Base-by-base conservation (phyloP, 1,140 invertebrate genomes). In the Lepidurus apus region DNA sequence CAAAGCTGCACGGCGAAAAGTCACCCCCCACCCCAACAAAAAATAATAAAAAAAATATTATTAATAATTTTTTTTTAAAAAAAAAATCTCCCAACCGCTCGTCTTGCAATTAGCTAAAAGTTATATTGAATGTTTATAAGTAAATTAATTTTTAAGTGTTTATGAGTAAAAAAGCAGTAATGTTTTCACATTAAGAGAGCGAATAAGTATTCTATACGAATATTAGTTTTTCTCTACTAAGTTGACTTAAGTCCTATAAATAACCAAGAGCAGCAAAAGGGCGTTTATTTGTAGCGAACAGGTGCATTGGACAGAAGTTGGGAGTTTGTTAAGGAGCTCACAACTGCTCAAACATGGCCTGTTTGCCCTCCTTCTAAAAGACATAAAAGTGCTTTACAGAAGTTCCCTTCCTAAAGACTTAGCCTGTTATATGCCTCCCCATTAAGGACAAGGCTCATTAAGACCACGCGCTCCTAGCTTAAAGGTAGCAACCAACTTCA, bases 271-370 rank as follows among this genome's bases (percentile, higher is more conserved):
- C 53, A 65, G 6, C 53, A 65, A n/a, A 7, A 34, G 34, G 34
- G 34, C 34, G 53, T 9, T 65, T 21, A n/a, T n/a, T 17, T 65
- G 53, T 13, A 65, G 53, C 21, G 53, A 65, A 17, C 53, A 65
- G 53, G 53, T 65, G 53, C 53, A 65, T 7, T 17, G 53, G 53
- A 17, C 53, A 3, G 53, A 21, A 65, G 53, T 65, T 65, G 17
- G 34, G 53, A 65, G 53, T 65, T 65, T 65, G 13, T 7, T 7
- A 21, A 65, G 34, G 24, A 21, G 26, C 26, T 73, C 34, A 17
- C 43, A 77, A 77, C 76, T 45, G 26, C 43, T 77, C 44, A 45
- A 42, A 45, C 47, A 43, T 34, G 34, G 34, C 34, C 10, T 77
- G 34, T 10, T 34, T 42, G 44, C 17, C 17, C 0, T 43, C 17